Evolutionary conservation across 2,797 vertebrate genomes (phyloP).

Genomic region (Allobates femoralis): DNA sequence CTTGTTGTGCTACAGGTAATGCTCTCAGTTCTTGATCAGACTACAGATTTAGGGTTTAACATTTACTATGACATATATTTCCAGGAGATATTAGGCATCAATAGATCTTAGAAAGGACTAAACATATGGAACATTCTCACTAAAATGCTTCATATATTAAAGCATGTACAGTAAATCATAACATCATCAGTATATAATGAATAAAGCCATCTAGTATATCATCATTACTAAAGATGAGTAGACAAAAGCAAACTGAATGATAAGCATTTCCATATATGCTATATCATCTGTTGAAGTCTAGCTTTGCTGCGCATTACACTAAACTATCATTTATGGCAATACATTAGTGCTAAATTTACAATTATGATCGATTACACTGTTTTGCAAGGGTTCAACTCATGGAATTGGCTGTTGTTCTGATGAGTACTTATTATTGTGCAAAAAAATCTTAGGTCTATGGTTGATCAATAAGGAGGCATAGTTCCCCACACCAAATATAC

Average conservation of each 20-base stretch:
- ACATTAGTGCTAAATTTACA: background rate
- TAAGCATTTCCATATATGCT: background rate
- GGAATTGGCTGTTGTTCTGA: background rate
- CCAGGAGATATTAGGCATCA: constrained; percentile 43
- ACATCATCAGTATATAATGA: background rate
- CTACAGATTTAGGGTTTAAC: background rate
- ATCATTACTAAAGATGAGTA: background rate
- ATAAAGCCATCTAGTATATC: background rate
- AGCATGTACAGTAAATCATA: background rate
- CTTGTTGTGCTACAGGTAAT: constrained; percentile 47
- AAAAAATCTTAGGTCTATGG: background rate
- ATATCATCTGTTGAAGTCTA: background rate
- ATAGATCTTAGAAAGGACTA: constrained; percentile 29
- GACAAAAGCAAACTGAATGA: background rate
- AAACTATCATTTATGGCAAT: background rate
- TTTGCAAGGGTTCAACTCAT: background rate
- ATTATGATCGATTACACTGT: background rate
- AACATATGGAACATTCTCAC: background rate
- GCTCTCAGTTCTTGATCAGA: constrained; percentile 55
- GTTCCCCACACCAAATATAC: background rate
- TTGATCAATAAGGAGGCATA: background rate
- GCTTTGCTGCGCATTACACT: background rate
- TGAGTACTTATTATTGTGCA: background rate
- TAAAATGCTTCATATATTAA: background rate
- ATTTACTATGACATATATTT: constrained; percentile 36